Evolutionary conservation across 2,888 invertebrate genomes (phyloP).

Genomic region (Drosophila conformis): DNA sequence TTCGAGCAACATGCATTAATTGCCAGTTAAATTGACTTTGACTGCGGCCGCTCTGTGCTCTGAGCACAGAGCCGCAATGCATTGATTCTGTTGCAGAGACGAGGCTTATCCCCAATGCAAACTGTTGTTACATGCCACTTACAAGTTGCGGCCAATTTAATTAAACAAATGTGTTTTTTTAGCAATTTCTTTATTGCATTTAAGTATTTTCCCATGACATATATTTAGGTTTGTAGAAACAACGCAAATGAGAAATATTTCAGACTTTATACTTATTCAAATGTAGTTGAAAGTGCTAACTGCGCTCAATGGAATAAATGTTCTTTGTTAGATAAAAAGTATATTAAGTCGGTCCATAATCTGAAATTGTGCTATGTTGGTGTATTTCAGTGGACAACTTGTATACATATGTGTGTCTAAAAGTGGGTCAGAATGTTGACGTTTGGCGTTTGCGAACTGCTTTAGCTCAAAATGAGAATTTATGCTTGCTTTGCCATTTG

Average conservation of each 20-base stretch:
- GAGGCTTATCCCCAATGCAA: constrained; percentile 10
- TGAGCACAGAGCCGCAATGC: constrained; percentile 16
- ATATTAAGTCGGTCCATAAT: neutral
- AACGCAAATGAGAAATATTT: neutral
- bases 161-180: constrained; percentile 1
- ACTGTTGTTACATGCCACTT: constrained; percentile 6
- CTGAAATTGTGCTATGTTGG: neutral
- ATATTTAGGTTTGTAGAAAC: neutral
- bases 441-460: constrained; percentile 10
- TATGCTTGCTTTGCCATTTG: constrained; percentile 23
- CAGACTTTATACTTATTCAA: neutral
- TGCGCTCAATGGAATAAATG: neutral
- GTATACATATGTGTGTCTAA: neutral
- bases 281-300: neutral
- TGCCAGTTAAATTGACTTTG: constrained; percentile 83
- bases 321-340: neutral
- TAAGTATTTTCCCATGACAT: neutral
- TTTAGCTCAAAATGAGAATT: constrained; percentile 6
- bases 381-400: neutral
- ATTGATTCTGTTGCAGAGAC: constrained; percentile 46
- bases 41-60: constrained; percentile 26
- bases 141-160: constrained; percentile 14
- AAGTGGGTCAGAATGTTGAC: neutral
- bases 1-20: constrained; percentile 76
- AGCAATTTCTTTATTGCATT: neutral